Evolutionary conservation across 2,888 invertebrate species (phyloP).

Genomic region (Cheilosia urbana): DNA sequence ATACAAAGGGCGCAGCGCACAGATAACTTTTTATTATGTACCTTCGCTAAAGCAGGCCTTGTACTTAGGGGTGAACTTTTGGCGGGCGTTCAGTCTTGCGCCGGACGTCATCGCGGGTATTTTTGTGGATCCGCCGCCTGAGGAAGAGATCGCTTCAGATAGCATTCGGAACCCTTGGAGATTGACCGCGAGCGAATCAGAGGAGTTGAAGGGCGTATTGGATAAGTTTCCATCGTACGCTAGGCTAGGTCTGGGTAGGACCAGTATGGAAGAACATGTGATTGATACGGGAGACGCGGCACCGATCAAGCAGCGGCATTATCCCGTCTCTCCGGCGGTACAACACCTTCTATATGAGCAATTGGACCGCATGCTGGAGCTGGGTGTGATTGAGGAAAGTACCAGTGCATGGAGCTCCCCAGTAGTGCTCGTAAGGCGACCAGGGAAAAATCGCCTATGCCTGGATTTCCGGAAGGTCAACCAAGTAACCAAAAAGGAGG

Average conservation of each 20-base stretch:
- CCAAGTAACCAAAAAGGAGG: not conserved
- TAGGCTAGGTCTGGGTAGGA: slow-evolving; percentile 7
- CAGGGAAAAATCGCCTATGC: not conserved
- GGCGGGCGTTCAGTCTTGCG: slow-evolving; percentile 1
- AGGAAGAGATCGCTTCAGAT: not conserved
- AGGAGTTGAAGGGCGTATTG: not conserved
- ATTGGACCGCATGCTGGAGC: slow-evolving; percentile 9
- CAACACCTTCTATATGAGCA: not conserved
- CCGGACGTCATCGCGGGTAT: slow-evolving; percentile 3
- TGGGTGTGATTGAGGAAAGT: slow-evolving; percentile 21
- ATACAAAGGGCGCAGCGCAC: not conserved
- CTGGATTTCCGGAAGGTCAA: slow-evolving; percentile 11
- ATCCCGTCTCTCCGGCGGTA: slow-evolving; percentile 6
- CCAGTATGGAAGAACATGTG: not conserved
- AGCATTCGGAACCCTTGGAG: no score
- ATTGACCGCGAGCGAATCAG: not conserved
- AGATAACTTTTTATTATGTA: not conserved
- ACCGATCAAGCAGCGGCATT: not conserved
- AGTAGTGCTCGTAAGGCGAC: not conserved
- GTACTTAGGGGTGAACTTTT: slow-evolving; percentile 8
- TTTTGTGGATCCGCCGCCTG: not conserved
- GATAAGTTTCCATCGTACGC: slow-evolving; percentile 4
- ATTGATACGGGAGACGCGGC: slow-evolving; percentile 9
- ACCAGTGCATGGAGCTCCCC: slow-evolving; percentile 14
- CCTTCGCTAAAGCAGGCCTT: not conserved